Conservation (phyloP, 1,140 invertebrate genomes). For the Sminthurides bifidus region DNA sequence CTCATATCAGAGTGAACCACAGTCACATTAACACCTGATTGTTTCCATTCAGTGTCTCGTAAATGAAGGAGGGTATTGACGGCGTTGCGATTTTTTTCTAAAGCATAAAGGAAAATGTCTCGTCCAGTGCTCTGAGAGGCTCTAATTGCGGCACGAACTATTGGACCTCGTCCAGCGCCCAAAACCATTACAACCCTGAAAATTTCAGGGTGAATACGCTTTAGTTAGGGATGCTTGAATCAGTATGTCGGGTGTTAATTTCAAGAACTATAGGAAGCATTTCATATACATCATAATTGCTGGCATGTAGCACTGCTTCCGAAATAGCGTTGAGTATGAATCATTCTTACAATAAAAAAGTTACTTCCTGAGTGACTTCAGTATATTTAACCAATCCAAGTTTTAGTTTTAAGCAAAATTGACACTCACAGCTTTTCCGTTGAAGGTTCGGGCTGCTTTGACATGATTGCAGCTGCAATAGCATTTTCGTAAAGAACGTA, state of each 20-base stretch:
- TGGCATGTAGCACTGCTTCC: too few relatives aligned
- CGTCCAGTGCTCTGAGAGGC: slow-evolving; percentile 56
- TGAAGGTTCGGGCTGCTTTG: slow-evolving; percentile 24
- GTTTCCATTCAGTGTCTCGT: slow-evolving; percentile 63
- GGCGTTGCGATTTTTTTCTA: slow-evolving; percentile 98
- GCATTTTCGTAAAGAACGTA: slow-evolving; percentile 85
- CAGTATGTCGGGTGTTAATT: too few relatives aligned
- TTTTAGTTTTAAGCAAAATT: background rate
- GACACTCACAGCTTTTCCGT: background rate
- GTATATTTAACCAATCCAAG: too few relatives aligned
- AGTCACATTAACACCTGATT: slow-evolving; percentile 48
- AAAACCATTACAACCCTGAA: slow-evolving; percentile 71
- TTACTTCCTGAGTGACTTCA: too few relatives aligned
- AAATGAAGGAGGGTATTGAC: slow-evolving; percentile 73
- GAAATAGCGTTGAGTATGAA: too few relatives aligned
- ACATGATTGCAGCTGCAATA: slow-evolving; percentile 58
- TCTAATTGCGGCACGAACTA: slow-evolving; percentile 71
- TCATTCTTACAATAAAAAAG: too few relatives aligned
- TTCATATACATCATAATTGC: too few relatives aligned
- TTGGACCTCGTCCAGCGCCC: slow-evolving; percentile 88
- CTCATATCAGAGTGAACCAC: slow-evolving; percentile 87
- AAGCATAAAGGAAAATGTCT: slow-evolving; percentile 70
- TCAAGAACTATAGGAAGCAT: too few relatives aligned
- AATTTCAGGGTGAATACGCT: too few relatives aligned
- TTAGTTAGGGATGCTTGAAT: too few relatives aligned